Percentiles rank a stretch among this genome's conserved stretches.
Evolutionary conservation across 2,113 vertebrate genomes (phyloP).

Genomic region (Potamarius usumacintae): DNA sequence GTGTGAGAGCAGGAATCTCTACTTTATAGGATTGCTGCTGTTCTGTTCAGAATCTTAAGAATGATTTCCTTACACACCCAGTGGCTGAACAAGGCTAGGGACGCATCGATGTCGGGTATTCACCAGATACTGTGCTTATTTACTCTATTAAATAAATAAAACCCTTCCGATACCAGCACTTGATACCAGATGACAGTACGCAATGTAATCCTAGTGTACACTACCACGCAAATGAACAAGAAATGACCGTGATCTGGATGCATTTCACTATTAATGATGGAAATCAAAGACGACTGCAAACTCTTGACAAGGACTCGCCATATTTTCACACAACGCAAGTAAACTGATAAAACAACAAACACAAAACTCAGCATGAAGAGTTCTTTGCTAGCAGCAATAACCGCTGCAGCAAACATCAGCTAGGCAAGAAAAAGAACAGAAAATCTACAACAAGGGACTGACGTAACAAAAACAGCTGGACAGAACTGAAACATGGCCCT

Average conservation of each 20-base stretch:
- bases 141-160: background rate
- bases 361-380: background rate
- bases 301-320: background rate
- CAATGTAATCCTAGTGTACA: background rate
- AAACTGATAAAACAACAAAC: background rate
- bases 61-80: background rate
- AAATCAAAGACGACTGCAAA: background rate
- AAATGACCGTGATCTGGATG: background rate
- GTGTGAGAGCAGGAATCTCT: background rate
- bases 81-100: background rate
- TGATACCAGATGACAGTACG: background rate
- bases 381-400: background rate
- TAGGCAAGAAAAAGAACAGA: background rate
- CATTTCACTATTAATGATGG: background rate
- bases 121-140: background rate
- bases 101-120: background rate
- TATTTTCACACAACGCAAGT: background rate
- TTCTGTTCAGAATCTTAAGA: background rate
- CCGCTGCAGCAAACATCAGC: background rate
- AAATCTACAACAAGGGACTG: background rate
- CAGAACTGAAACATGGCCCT: background rate
- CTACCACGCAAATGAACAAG: background rate
- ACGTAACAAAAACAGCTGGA: background rate
- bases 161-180: background rate
- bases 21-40: background rate